Evolutionary conservation across 2,888 invertebrate species (phyloP), one percentile per base, ranked within the genome.

Genomic region (Apamea anceps): DNA sequence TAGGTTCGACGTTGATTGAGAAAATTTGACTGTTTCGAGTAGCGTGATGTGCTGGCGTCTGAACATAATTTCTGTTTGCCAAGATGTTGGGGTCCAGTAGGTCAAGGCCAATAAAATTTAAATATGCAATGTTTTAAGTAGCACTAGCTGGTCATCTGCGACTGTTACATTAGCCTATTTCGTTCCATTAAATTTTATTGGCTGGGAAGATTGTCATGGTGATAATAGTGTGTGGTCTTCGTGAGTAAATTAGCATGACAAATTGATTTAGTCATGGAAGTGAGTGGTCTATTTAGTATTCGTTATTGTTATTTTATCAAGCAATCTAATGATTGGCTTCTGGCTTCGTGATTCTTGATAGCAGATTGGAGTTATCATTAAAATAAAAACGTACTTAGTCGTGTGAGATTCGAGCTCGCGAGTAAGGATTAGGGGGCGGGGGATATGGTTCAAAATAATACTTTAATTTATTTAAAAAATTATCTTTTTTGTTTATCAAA

Each of bases 21-120:
- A 48, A 48, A 48, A 15, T 48, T 48, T 48, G 13, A 48, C 15
- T 48, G 48, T 48, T 48, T 48, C 48, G 48, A 0, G 48, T 48
- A 48, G 15, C 15, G 15, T 48, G 48, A 48, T 48, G 6, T 48
- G 48, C 48, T 15, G 0, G 4, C 48, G 15, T 48, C 0, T 48
- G 5, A 5, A 48, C 57, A n/a, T 37, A 15, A 37, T 67, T 72
- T 83, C 21, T 32, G 37, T 71, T 65, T 45, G 67, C 15, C 12
- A 74, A 60, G 81, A 73, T 28, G 3, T 60, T 63, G 63, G 2
- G 13, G 57, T 32, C 28, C 51, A 77, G 65, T 80, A n/a, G 79
- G 88, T 86, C 89, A 88, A 89, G 84, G 88, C 28, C 42, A 80
- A 84, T n/a, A n/a, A n/a, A n/a, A n/a, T 75, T 79, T 65, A 66